Percentiles rank a stretch among this genome's conserved stretches.
Conservation (phyloP, 2,113 vertebrate species). For the Oenanthe melanoleuca region DNA sequence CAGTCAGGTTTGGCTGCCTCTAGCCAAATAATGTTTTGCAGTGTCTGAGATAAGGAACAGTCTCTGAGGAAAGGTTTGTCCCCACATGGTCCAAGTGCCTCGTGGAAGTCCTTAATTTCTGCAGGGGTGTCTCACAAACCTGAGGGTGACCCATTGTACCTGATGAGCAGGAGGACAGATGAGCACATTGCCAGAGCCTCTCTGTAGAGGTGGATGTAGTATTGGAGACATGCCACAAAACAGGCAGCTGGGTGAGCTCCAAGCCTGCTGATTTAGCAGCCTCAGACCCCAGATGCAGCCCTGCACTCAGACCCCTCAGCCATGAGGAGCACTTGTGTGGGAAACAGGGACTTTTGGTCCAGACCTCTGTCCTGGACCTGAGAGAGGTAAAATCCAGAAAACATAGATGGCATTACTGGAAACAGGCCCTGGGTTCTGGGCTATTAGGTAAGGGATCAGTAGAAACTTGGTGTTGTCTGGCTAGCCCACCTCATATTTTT, state of each 20-base stretch:
- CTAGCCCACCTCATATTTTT: neutral
- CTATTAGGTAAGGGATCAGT: neutral
- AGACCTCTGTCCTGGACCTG: neutral
- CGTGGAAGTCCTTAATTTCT: neutral
- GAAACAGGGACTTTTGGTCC: neutral
- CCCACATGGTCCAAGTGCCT: neutral
- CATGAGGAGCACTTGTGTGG: neutral
- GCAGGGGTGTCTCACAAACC: neutral
- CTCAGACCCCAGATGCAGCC: neutral
- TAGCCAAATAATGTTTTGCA: neutral
- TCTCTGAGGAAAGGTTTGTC: neutral
- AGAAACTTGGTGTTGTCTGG: neutral
- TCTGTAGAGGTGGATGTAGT: neutral
- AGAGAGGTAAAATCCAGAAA: neutral
- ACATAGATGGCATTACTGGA: neutral
- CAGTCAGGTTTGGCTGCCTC: neutral
- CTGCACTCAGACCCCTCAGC: neutral
- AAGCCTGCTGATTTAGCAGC: neutral
- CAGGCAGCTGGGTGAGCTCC: neutral
- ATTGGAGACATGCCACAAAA: neutral
- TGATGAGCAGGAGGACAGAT: rapidly evolving
- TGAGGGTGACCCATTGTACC: rapidly evolving
- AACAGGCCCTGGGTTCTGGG: neutral
- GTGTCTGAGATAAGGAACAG: neutral
- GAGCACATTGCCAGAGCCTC: neutral